Evolutionary conservation across 2,888 invertebrate genomes (phyloP).

Genomic region (Cryptus armator): DNA sequence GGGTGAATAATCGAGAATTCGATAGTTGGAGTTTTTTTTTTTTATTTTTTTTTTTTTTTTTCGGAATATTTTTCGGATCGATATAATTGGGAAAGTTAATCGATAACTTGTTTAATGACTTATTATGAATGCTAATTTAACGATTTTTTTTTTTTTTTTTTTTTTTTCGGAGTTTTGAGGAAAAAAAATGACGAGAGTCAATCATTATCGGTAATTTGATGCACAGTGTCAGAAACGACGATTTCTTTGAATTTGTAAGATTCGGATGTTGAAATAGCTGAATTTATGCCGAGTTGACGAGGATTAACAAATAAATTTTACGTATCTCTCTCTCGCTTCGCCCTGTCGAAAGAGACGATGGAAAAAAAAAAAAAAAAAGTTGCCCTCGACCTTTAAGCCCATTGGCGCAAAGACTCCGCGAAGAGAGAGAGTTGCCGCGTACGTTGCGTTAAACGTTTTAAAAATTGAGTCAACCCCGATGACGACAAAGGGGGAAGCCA

Average conservation of each 20-base stretch:
- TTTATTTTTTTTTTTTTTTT: too few species aligned
- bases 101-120: too few species aligned
- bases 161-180: too few species aligned
- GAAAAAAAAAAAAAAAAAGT: constrained; percentile 38
- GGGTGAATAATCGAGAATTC: too few species aligned
- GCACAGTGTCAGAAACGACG: too few species aligned
- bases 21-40: too few species aligned
- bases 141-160: too few species aligned
- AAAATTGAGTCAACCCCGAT: constrained; percentile 56
- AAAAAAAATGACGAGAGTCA: too few species aligned
- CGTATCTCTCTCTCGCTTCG: constrained; percentile 59
- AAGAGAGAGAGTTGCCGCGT: constrained; percentile 14
- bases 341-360: constrained; percentile 52
- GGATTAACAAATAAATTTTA: constrained; percentile 10
- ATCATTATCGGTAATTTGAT: too few species aligned
- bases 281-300: background rate
- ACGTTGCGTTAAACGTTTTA: constrained; percentile 3
- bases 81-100: too few species aligned
- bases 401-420: constrained; percentile 51
- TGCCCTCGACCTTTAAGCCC: constrained; percentile 70
- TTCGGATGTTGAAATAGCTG: background rate
- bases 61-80: too few species aligned
- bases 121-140: too few species aligned
- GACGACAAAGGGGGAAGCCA: constrained; percentile 14
- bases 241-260: background rate